These are phyloP conservation scores for Passer domesticus DNA, from an alignment of 2,113 vertebrate species.

Conservation along the genomic window DNA sequence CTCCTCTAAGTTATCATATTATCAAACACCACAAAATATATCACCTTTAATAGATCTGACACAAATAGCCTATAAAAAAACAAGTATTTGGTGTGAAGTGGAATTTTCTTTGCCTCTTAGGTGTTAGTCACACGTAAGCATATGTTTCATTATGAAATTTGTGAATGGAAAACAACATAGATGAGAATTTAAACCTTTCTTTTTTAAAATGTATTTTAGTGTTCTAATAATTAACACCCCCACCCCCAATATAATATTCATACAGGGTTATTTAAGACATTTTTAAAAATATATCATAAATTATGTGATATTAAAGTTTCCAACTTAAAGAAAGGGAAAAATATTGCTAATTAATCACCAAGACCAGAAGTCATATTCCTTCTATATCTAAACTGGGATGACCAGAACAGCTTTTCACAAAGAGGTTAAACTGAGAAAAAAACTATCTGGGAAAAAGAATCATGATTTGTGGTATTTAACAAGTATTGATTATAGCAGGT, in stretches of 20 bases:
- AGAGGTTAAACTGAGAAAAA: not conserved
- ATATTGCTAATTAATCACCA: not conserved
- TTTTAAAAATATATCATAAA: fast-evolving
- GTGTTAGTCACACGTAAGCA: not conserved
- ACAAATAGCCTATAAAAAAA: not conserved
- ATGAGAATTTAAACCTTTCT: not conserved
- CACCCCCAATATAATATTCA: fast-evolving
- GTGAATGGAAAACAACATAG: not conserved
- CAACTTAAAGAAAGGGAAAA: not conserved
- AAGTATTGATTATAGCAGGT: not conserved
- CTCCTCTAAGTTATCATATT: not conserved
- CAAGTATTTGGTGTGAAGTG: not conserved
- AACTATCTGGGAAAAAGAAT: not conserved
- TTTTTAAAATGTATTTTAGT: not conserved
- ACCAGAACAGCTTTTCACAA: not conserved
- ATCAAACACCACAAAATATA: not conserved
- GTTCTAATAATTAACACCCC: not conserved
- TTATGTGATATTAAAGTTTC: not conserved
- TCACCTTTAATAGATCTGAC: not conserved
- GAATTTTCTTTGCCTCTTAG: not conserved
- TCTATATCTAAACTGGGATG: not conserved
- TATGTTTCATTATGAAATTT: not conserved
- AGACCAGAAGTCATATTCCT: not conserved
- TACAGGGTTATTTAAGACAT: not conserved
- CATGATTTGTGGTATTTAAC: not conserved